Conservation (phyloP, 2,797 vertebrate species). For the Dicrostonyx torquatus region DNA sequence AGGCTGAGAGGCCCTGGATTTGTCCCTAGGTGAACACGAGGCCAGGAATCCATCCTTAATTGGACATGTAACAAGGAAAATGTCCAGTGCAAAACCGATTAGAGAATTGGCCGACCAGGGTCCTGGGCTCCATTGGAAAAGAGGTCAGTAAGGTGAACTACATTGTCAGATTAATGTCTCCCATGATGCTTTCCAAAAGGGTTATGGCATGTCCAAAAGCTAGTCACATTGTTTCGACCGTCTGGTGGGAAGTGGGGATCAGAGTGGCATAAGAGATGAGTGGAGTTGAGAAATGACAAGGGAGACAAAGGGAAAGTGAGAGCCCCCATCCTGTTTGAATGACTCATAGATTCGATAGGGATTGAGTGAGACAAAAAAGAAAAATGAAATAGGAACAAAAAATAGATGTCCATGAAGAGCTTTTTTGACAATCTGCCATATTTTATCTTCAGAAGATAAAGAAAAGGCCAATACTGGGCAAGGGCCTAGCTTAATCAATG, state of each 20-base stretch:
- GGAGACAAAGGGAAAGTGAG: background rate
- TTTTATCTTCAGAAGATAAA: background rate
- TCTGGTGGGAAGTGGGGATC: background rate
- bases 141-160: background rate
- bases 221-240: background rate
- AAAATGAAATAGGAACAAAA: background rate
- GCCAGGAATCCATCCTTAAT: constrained; percentile 30
- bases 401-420: background rate
- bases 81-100: constrained; percentile 29
- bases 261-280: background rate
- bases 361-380: background rate
- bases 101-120: background rate
- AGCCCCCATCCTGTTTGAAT: background rate
- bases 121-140: background rate
- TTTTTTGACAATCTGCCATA: background rate
- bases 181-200: constrained; percentile 29
- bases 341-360: background rate
- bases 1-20: background rate
- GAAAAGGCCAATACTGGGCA: background rate
- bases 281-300: background rate
- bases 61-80: constrained; percentile 29
- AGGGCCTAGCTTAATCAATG: background rate
- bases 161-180: constrained; percentile 38
- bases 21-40: background rate
- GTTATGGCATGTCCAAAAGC: constrained; percentile 15